Evolutionary conservation across 2,797 vertebrate genomes (phyloP), one percentile per base, ranked within the genome.

Genomic region (Sebastes itinus): DNA sequence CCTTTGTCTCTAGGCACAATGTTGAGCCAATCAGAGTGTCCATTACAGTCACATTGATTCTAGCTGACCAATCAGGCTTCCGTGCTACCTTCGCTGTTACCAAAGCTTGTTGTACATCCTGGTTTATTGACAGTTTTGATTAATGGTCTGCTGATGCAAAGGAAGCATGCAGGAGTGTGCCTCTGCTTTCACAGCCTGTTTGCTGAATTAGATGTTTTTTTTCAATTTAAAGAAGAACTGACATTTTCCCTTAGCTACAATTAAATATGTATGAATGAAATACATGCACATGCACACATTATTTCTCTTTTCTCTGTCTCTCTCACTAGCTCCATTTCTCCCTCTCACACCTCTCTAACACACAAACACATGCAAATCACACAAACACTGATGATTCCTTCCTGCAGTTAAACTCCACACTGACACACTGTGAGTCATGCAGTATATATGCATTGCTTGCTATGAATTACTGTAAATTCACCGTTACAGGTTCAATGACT

Each of bases 1-100:
- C 85, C 89, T 85, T 88, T 94, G 91, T 94, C 73, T 72, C 93
- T 72, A 90, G 86, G 90, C 86, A 10, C 80, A 78, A 6, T 56
- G 33, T 22, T 80, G 64, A 91, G 67, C 93, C 92, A 94, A 95
- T 92, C 90, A 88, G 76, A 77, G 52, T 59, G 46, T 77, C 38
- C 14, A 16, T 84, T 81, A 73, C 73, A 84, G 82, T 88, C 84
- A 80, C 84, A 87, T 66, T 81, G 67, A 83, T 87, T 80, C 23
- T 18, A 42, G 63, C 32, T 38, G 70, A 77, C 91, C 88, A 92
- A 90, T 94, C 84, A 92, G 74, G 69, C 81, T 55, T 20, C 20
- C 32, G 2, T 78, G 52, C 35, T 63, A 52, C 32, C 16, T 76
- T 75, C 78, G 52, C 81, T 80, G 77, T 84, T 79, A 72, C 64